phyloP scores from a whole-genome alignment of 2,888 invertebrate species.

The Caenorhabditis becei region DNA sequence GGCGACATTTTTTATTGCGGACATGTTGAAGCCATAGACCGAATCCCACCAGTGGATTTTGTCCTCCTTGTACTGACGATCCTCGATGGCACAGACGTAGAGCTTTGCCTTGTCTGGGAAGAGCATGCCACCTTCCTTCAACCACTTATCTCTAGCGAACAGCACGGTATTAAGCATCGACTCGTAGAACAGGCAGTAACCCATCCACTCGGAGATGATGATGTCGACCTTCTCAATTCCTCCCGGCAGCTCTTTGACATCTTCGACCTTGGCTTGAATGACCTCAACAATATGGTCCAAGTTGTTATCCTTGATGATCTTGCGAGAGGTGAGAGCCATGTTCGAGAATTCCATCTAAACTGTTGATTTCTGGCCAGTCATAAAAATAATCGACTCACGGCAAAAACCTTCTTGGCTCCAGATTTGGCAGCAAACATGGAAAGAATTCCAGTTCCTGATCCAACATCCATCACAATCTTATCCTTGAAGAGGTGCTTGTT shows the following conservation, averaged over 20 bases:
- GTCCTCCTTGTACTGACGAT: slow-evolving; percentile 99
- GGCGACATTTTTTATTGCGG: slow-evolving; percentile 96
- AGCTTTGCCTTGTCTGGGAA: slow-evolving; percentile 95
- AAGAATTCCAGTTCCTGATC: slow-evolving; percentile 98
- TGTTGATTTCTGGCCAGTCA: neutral
- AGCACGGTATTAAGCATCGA: slow-evolving; percentile 99
- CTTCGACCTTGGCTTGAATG: slow-evolving; percentile 88
- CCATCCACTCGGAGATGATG: slow-evolving; percentile 90
- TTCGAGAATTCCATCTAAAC: slow-evolving; percentile 93
- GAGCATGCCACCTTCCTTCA: slow-evolving; percentile 89
- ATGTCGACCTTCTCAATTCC: slow-evolving; percentile 94
- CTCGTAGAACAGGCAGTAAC: slow-evolving; percentile 95
- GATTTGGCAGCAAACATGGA: slow-evolving; percentile 99
- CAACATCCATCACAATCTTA: slow-evolving; percentile 95
- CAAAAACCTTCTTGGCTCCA: slow-evolving; percentile 94
- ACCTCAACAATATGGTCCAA: slow-evolving; percentile 82
- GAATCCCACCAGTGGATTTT: slow-evolving; percentile 99
- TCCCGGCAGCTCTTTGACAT: slow-evolving; percentile 90
- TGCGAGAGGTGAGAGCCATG: slow-evolving; percentile 96
- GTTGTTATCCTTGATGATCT: slow-evolving; percentile 89
- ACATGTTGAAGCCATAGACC: slow-evolving; percentile 99
- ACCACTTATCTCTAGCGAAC: slow-evolving; percentile 97
- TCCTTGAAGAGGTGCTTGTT: slow-evolving; percentile 88
- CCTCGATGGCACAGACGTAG: slow-evolving; percentile 90
- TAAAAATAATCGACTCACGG: slow-evolving; percentile 83